Conservation (phyloP, 2,113 vertebrate genomes). For the Cheirogaleus medius region DNA sequence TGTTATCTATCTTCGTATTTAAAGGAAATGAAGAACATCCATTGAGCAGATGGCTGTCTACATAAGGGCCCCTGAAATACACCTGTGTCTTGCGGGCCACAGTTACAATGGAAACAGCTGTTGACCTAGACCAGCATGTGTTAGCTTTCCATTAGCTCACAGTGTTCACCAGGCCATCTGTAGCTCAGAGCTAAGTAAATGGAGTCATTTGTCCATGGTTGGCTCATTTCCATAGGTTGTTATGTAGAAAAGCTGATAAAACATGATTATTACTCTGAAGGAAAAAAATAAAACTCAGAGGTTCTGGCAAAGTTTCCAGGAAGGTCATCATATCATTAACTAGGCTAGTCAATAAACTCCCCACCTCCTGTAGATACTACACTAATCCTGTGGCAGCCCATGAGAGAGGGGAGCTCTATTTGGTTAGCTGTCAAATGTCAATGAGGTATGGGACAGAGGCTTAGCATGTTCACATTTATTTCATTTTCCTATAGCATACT, state of each 20-base stretch:
- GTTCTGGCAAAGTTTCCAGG: slow-evolving; percentile 43
- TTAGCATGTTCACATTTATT: not conserved
- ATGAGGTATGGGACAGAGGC: not conserved
- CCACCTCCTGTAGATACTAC: not conserved
- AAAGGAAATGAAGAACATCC: slow-evolving; percentile 49
- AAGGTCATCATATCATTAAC: slow-evolving; percentile 21
- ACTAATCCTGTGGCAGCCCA: not conserved
- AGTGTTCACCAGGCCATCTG: slow-evolving; percentile 36
- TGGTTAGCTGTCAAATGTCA: not conserved
- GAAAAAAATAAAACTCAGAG: not conserved
- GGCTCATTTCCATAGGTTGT: slow-evolving; percentile 36
- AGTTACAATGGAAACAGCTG: slow-evolving; percentile 68
- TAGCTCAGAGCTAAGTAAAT: slow-evolving; percentile 22
- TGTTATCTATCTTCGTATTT: not conserved
- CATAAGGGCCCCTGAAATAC: not conserved
- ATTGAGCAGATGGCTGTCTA: slow-evolving; percentile 65
- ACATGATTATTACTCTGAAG: not conserved
- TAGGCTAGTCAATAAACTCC: slow-evolving; percentile 12
- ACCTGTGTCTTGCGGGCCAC: slow-evolving; percentile 44
- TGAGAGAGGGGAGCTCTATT: not conserved
- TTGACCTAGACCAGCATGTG: slow-evolving; percentile 4
- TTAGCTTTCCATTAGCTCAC: slow-evolving; percentile 70
- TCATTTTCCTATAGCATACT: not conserved
- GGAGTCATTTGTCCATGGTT: not conserved
- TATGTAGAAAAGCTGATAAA: not conserved